A percentile compares a stretch with the other conserved stretches of the same genome.
Conservation (phyloP, 1,140 invertebrate species). For the Drosophila sulfurigaster region DNA sequence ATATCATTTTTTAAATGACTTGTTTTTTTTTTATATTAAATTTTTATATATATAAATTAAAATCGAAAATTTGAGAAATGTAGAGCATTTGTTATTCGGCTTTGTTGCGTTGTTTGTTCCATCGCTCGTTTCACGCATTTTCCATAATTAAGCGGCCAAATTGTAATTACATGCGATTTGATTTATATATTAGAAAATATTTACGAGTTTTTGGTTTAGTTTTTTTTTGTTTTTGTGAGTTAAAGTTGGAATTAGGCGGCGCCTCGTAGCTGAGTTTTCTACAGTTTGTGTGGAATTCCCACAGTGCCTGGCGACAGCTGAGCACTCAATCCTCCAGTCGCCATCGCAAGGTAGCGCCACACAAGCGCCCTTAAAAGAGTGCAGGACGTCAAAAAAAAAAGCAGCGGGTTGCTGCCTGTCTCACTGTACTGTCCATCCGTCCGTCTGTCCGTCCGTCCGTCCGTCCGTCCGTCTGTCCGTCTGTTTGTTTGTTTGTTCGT, state of each 20-base stretch:
- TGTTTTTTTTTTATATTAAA: too few species aligned
- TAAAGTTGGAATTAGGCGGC: background rate
- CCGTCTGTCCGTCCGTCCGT: conserved; percentile 2
- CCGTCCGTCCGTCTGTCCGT: background rate
- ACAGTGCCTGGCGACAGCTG: conserved; percentile 44
- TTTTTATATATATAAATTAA: too few species aligned
- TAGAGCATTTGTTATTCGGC: conserved; percentile 24
- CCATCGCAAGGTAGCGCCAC: conserved; percentile 33
- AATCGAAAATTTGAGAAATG: too few species aligned
- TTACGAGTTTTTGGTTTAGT: conserved; percentile 16
- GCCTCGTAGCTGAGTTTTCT: background rate
- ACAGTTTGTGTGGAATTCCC: conserved; percentile 29
- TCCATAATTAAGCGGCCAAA: conserved; percentile 66
- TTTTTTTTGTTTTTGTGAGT: too few species aligned
- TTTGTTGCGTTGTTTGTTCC: background rate
- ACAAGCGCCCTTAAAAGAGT: conserved; percentile 18
- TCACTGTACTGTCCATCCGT: background rate
- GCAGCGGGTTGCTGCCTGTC: conserved; percentile 36
- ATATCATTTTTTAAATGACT: too few species aligned
- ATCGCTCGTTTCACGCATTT: conserved; percentile 63
- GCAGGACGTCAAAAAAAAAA: background rate
- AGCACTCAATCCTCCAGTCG: conserved; percentile 40
- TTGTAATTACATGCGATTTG: conserved; percentile 69
- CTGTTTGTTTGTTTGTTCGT: conserved; percentile 8
- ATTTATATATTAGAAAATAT: conserved; percentile 65